Conservation (phyloP, 1,140 invertebrate genomes). For the Nylanderia fulva region DNA sequence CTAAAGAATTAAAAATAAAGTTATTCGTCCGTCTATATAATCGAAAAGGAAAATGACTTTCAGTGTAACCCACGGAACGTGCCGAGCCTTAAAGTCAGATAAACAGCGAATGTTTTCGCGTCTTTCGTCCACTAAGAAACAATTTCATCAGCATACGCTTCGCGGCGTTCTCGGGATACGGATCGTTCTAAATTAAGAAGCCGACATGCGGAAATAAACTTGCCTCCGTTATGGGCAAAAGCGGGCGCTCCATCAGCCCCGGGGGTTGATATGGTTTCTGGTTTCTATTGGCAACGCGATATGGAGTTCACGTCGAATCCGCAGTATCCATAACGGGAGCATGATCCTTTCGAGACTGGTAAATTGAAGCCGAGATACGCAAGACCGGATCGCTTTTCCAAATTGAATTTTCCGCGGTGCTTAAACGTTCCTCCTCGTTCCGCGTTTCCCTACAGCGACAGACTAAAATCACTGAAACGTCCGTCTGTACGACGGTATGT, state of each 20-base stretch:
- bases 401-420: constrained; percentile 72
- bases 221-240: constrained; percentile 47
- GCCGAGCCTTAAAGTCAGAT: background rate
- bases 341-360: constrained; percentile 72
- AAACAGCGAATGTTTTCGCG: background rate
- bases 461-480: constrained; percentile 48
- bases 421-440: constrained; percentile 63
- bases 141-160: constrained; percentile 55
- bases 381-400: constrained; percentile 71
- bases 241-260: constrained; percentile 51
- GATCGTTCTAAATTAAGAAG: constrained; percentile 55
- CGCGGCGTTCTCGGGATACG: constrained; percentile 35
- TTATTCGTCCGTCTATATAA: background rate
- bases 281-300: constrained; percentile 75
- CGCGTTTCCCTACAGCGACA: constrained; percentile 48
- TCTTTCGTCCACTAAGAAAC: constrained; percentile 45
- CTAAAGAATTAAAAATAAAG: background rate
- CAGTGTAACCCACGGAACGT: background rate
- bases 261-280: constrained; percentile 71
- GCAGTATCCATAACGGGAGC: constrained; percentile 72
- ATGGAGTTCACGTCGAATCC: constrained; percentile 70
- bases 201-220: constrained; percentile 60
- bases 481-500: constrained; percentile 37
- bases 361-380: constrained; percentile 72
- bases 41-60: background rate